These are phyloP conservation scores for Leptonema lineaticorne DNA, from an alignment of 1,140 invertebrate genomes.

Conservation along the genomic window DNA sequence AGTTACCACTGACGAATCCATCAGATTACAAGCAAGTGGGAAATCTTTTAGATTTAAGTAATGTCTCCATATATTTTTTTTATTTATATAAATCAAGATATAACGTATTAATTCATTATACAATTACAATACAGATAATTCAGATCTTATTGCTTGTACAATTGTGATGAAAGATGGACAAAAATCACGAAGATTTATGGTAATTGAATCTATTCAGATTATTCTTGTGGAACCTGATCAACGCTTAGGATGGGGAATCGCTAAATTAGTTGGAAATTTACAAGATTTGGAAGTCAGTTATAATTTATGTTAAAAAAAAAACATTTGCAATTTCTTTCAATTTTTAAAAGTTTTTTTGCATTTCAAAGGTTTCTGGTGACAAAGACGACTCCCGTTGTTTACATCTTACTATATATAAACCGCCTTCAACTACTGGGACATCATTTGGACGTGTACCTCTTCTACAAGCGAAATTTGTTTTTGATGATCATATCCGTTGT, in stretches of 20 bases:
- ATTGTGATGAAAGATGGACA: conserved; percentile 87
- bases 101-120: conserved; percentile 3
- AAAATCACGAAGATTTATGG: conserved; percentile 89
- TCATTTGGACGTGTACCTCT: conserved; percentile 74
- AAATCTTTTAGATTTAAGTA: conserved; percentile 92
- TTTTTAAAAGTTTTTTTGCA: background rate
- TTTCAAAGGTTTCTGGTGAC: conserved; percentile 69
- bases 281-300: conserved; percentile 74
- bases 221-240: conserved; percentile 96
- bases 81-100: conserved; percentile 29
- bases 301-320: background rate
- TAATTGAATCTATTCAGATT: conserved; percentile 91
- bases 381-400: conserved; percentile 96
- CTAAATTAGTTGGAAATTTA: conserved; percentile 88
- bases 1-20: conserved; percentile 91
- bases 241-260: conserved; percentile 93
- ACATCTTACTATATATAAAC: conserved; percentile 91
- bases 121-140: conserved; percentile 75
- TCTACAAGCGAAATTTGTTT: conserved; percentile 90
- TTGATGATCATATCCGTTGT: conserved; percentile 98
- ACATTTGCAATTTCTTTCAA: background rate
- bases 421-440: conserved; percentile 58
- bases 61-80: conserved; percentile 36
- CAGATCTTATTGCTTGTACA: conserved; percentile 94
- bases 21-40: conserved; percentile 86